Evolutionary conservation across 2,888 invertebrate genomes (phyloP), one percentile per base, ranked within the genome.

Genomic region (Tuta absoluta): DNA sequence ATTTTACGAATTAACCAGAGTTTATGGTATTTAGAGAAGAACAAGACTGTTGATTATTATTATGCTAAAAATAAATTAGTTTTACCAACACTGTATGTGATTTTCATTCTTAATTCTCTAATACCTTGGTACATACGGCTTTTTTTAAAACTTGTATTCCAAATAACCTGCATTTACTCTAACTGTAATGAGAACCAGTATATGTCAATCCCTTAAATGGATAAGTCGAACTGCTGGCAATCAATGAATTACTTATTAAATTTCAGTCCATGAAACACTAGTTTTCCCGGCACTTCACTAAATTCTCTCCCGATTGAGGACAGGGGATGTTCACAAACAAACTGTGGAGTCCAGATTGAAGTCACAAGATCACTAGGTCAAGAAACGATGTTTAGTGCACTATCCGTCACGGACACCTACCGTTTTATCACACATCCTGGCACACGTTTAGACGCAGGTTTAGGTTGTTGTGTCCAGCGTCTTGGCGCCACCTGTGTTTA

Each of bases 381-480:
- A 66, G 67, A 65, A 66, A 37, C 62, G 64, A 67, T 69, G 70
- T 66, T 69, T 67, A 69, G 73, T 75, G 75, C 73, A 67, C 64
- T 63, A 70, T 70, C 65, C 64, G 66, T 69, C 75, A 75, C 75
- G 68, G 70, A 67, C 75, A 90, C 91, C 84, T 91, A 91, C 91
- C 91, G 74, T 88, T 86, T 85, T 88, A 69, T 87, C 81, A 85
- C 87, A 88, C 91, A 91, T 91, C 82, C 83, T 88, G 84, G 74
- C 71, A 79, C 80, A 76, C 80, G 78, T 79, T 80, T 78, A 79
- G 79, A 80, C 78, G 81, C 82, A 82, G 84, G 78, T 77, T 78
- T 79, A 82, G 82, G 79, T 80, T 82, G 86, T 85, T 86, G 84
- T 91, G 91, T 90, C 88, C 86, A 89, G 84, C 77, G 75, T 76